Base-by-base conservation (phyloP, 2,113 vertebrate genomes). In the Onychostruthus taczanowskii region DNA sequence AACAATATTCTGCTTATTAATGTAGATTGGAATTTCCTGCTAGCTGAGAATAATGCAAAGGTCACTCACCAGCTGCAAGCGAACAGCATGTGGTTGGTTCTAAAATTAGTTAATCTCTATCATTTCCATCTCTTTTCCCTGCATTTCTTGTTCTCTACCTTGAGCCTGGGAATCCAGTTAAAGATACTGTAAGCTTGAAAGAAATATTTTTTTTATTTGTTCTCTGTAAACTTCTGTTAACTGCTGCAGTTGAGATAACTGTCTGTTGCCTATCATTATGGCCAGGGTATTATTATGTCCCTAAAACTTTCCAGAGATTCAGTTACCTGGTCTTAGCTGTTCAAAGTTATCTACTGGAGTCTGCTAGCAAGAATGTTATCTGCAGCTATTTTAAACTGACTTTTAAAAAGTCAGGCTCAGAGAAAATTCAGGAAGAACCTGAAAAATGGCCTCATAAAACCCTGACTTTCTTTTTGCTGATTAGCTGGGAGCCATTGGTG, bases 1-100 rank as follows among this genome's bases (percentile, higher is more conserved):
- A 92, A 83, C 55, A 83, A n/a, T 77, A 88, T 94, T 93, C 82
- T 91, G 43, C 55, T 59, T 94, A 88, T 95, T 96, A 92, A 70
- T 63, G 50, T 52, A 74, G 90, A 59, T 16, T 77, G 39, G 68
- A 92, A 86, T 93, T 95, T 86, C 63, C 67, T 88, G 39, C 67
- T 92, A 81, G 55, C 72, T 63, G 75, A 80, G 87, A 77, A 49
- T 90, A 95, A 88, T 80, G 59, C 63, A 79, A 96, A 96, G 92
- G 87, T 94, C 84, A 70, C 59, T 90, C 47, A 49, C 47, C 56
- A 93, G 59, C 43, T 95, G 85, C 82, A 94, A 84, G 70, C 78
- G 90, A 83, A 90, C 74, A 88, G 87, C 41, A 1, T 94, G 82
- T 80, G 55, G 59, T 87, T 90, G 43, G 80, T 91, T 93, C 92